Percentiles rank a stretch among this genome's conserved stretches.
Evolutionary conservation across 2,797 vertebrate genomes (phyloP).

Genomic region (Philypnodon macrostomus): DNA sequence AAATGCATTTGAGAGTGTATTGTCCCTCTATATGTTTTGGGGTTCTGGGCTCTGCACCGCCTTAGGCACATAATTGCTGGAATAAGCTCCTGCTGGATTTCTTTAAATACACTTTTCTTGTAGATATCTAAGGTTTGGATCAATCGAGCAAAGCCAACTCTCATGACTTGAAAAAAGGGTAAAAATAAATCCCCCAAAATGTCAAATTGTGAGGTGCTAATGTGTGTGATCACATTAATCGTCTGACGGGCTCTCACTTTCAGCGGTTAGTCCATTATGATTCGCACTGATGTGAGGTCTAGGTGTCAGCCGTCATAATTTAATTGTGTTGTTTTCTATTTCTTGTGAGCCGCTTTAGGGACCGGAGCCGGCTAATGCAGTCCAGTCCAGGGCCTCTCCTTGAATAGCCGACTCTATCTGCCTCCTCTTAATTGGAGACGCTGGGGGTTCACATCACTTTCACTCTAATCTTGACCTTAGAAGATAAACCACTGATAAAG

Average conservation of each 20-base stretch:
- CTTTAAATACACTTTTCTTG: slow-evolving; percentile 23
- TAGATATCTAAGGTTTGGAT: slow-evolving; percentile 40
- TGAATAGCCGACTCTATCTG: slow-evolving; percentile 42
- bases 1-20: no score
- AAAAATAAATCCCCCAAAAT: slow-evolving; percentile 39
- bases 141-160: slow-evolving; percentile 1
- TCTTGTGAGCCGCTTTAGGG: slow-evolving; percentile 74
- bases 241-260: slow-evolving; percentile 77
- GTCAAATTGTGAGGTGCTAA: slow-evolving; percentile 70
- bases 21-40: no score
- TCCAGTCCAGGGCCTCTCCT: slow-evolving; percentile 39
- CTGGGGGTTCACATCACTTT: slow-evolving; percentile 78
- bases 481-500: slow-evolving; percentile 82
- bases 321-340: slow-evolving; percentile 83
- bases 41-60: no score
- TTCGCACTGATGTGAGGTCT: slow-evolving; percentile 78
- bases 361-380: slow-evolving; percentile 62
- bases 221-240: slow-evolving; percentile 79
- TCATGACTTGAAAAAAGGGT: no score
- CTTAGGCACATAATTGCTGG: no score
- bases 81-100: no score
- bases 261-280: slow-evolving; percentile 78
- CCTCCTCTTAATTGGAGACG: slow-evolving; percentile 78
- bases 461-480: slow-evolving; percentile 82
- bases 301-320: slow-evolving; percentile 85